These are phyloP conservation scores for Yasuhikotakia modesta DNA, from an alignment of 2,797 vertebrate species.

Conservation along the genomic window DNA sequence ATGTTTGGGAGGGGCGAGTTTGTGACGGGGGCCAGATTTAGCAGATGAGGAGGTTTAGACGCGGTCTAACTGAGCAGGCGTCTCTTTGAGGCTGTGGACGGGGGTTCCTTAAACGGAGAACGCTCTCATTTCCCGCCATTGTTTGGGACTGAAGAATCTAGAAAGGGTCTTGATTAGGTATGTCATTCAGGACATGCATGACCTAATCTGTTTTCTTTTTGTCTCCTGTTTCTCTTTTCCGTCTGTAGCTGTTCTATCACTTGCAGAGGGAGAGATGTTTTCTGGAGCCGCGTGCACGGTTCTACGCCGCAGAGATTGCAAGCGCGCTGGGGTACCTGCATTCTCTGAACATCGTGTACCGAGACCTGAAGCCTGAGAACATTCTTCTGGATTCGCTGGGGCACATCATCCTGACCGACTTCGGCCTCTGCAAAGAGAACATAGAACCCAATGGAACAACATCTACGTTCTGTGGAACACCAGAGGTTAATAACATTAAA, in stretches of 20 bases:
- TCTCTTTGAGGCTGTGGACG: constrained; percentile 53
- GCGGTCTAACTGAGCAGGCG: constrained; percentile 61
- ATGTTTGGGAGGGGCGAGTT: constrained; percentile 59
- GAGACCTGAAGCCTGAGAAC: constrained; percentile 98
- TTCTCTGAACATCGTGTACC: constrained; percentile 96
- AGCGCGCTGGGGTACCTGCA: constrained; percentile 97
- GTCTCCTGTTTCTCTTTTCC: constrained; percentile 21
- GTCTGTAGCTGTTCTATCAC: constrained; percentile 94
- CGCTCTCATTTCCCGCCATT: constrained; percentile 85
- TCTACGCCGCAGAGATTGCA: constrained; percentile 96
- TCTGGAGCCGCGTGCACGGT: constrained; percentile 93
- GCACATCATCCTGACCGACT: constrained; percentile 97
- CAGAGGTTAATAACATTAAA: constrained; percentile 80
- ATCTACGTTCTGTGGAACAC: constrained; percentile 97
- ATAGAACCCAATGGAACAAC: constrained; percentile 97
- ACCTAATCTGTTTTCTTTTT: constrained; percentile 60
- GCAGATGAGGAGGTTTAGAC: constrained; percentile 55
- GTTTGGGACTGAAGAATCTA: constrained; percentile 75
- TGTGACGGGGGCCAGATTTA: constrained; percentile 70
- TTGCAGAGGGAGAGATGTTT: constrained; percentile 97
- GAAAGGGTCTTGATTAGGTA: constrained; percentile 79
- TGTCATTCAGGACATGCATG: constrained; percentile 69
- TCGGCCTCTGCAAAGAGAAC: constrained; percentile 98
- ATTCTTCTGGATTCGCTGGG: constrained; percentile 97
- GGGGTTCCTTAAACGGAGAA: constrained; percentile 64